These are phyloP conservation scores for Actias luna DNA, from an alignment of 2,888 invertebrate species.

Conservation along the genomic window DNA sequence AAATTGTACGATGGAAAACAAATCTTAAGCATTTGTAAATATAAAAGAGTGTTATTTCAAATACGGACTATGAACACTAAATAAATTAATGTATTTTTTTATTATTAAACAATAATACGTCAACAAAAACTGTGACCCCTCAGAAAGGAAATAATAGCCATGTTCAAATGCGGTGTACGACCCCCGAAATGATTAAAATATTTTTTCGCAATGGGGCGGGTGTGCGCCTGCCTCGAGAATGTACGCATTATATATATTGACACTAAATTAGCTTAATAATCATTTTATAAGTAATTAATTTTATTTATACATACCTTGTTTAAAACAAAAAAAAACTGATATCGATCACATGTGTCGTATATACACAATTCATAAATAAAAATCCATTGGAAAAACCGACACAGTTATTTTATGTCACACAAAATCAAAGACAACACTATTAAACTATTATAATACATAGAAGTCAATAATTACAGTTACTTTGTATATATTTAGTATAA, in stretches of 20 bases:
- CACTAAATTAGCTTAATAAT: slow-evolving; percentile 27
- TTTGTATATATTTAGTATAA: slow-evolving; percentile 20
- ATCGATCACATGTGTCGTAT: slow-evolving; percentile 74
- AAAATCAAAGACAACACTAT: slow-evolving; percentile 20
- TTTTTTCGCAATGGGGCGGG: slow-evolving; percentile 56
- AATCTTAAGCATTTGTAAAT: background rate
- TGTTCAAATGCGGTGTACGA: slow-evolving; percentile 37
- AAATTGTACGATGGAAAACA: slow-evolving; percentile 17
- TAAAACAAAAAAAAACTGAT: slow-evolving; percentile 40
- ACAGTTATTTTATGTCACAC: slow-evolving; percentile 13
- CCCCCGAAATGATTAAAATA: slow-evolving; percentile 54
- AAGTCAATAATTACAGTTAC: slow-evolving; percentile 18
- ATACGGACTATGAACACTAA: background rate
- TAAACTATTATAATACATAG: slow-evolving; percentile 17
- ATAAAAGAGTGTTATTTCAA: background rate
- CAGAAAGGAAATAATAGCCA: slow-evolving; percentile 58
- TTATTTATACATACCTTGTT: slow-evolving; percentile 71
- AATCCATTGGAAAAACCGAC: slow-evolving; percentile 25
- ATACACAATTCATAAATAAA: slow-evolving; percentile 53
- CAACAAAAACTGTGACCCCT: slow-evolving; percentile 50
- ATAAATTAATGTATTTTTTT: background rate
- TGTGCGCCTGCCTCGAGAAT: slow-evolving; percentile 46
- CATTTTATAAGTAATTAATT: slow-evolving; percentile 36
- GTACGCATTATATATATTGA: slow-evolving; percentile 33
- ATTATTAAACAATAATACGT: background rate